Evolutionary conservation across 2,888 invertebrate species (phyloP), one percentile per base, ranked within the genome.

Genomic region (Bedellia somnulentella): DNA sequence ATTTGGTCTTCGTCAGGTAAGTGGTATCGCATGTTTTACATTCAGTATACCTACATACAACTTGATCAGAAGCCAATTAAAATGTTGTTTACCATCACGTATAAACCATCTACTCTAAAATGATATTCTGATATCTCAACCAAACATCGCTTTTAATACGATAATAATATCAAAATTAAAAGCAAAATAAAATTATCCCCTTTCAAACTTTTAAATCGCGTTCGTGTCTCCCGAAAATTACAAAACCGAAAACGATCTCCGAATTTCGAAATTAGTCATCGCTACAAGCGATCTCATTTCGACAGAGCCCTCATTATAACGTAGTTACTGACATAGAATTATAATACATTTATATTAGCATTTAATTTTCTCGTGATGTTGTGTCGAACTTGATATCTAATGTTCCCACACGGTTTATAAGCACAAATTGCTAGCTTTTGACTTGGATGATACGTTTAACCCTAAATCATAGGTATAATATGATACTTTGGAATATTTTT

Each of bases 341-440:
- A 63, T 25, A 63, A 60, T 64, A 62, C 50, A 63, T 68, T 53
- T 56, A 52, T 66, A 73, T 75, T 71, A 73, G 67, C 73, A 75
- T 75, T 71, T 75, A 68, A 71, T 73, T 71, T 71, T 55, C 63
- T 59, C 57, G 60, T 47, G 62, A 56, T 54, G 39, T 40, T 42
- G 41, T 56, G 52, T 50, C 52, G 51, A 52, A 45, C 38, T 40
- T 45, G 55, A 51, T 46, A 45, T 46, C 46, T 15, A 43, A 44
- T 44, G 61, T 60, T 63, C 57, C 54, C 57, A 59, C 52, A 60
- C 16, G 52, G 42, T 44, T 18, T 48, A 42, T 33, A 32, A 42
- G 46, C 39, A 41, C 32, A 49, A 52, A 54, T 52, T 51, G 49
- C 47, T 45, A 43, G 44, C 46, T 49, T 50, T 52, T 49, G 47